Evolutionary conservation across 92 coral and sea anemone species (phyloP), one percentile per base, ranked within the genome.

Genomic region (Bergia puertoricense): DNA sequence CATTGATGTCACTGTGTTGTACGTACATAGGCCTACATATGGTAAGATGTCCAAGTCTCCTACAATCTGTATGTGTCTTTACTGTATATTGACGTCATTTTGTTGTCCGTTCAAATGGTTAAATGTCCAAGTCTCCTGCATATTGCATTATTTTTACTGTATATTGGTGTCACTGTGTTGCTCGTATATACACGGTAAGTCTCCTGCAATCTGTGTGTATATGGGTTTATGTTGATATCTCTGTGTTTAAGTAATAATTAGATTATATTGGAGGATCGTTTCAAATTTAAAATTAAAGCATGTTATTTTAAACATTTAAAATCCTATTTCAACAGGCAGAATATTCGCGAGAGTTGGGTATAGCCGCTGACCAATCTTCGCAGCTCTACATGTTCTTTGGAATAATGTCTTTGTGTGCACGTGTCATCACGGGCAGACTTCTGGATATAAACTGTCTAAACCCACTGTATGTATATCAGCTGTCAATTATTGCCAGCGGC

Each of bases 301-400:
- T 30, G 42, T 16, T 72, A 2, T 22, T 22, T 72, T 16, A 16
- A 74, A 37, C 20, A 6, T 1, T 8, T 74, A 54, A 11, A 54
- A 8, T 39, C 7, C 16, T 74, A 39, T 74, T 73, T 8, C 46
- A 36, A 39, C 77, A 74, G 77, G 77, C 77, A 39, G 77, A 74
- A 74, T 74, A 74, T 74, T 74, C 77, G 20, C 77, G 43, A 74
- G 77, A 74, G 45, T 23, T 74, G 77, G 77, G 77, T 36, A 39
- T 74, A 39, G 40, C 77, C 46, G 77, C 77, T 74, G 77, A 36
- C 77, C 77, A 20, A 40, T 39, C 77, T 40, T 39, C 77, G 46
- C 77, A 74, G 77, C 77, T 74, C n/a, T 74, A 74, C 77, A 74
- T 74, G 77, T 74, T 38, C 46, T 36, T 37, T 43, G 77, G 77